Evolutionary conservation across 1,140 invertebrate species (phyloP), one percentile per base, ranked within the genome.

Genomic region (Brachionus rotundiformis): DNA sequence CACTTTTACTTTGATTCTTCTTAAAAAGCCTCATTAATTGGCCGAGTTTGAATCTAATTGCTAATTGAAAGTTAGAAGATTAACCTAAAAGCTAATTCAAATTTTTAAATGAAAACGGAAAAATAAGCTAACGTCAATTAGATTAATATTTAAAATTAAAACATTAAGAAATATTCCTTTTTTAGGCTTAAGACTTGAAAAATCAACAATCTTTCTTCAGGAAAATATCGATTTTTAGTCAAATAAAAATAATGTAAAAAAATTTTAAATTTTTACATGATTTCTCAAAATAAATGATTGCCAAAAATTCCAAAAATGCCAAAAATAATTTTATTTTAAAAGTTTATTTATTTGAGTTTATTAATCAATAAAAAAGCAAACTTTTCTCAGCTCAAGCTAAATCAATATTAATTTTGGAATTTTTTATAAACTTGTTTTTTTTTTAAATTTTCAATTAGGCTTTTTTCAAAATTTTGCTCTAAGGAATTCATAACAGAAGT

Each of bases 1-100:
- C 19, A 73, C 68, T 73, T 44, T 73, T 73, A 44, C 36, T 73
- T 44, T 73, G 36, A 25, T 8, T 27, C 10, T 31, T 41, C 11
- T 73, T 73, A 19, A 73, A 68, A 36, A 68, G 16, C 63, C 36
- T 68, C 63, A 68, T 68, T 33, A 36, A 68, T n/a, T 36, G 11
- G 29, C 63, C 2, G 36, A 33, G 36, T 36, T 68, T 36, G 11
- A 33, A 36, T 36, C 31, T 29, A 41, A 41, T n/a, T 41, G 39
- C 13, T 19, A 10, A 29, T 29, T 63, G 13, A 63, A 29, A 31
- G 29, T 7, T 1, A 54, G 3, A 54, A 16, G 23, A 54, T 23
- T n/a, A 27, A 29, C 25, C 7, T 29, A 63, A 63, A 31, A 27
- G 0, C 29, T 63, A n/a, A 8, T 33, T 63, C n/a, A n/a, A 63